A percentile compares a stretch with the other conserved stretches of the same genome.
These are phyloP conservation scores for Tapirus terrestris DNA, from an alignment of 2,113 vertebrate species.

Conservation along the genomic window DNA sequence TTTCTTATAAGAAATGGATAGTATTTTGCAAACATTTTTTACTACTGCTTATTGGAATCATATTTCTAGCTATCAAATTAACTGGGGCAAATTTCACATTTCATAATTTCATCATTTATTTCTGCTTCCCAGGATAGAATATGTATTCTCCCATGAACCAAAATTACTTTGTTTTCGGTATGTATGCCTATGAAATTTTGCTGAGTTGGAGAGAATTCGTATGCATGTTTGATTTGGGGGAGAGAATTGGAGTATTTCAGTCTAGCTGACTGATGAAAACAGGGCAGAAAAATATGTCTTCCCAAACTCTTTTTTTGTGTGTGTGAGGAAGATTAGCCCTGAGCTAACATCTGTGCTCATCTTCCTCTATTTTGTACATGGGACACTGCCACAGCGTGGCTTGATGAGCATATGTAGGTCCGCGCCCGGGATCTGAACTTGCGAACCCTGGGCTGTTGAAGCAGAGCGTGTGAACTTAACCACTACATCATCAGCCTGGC, in stretches of 20 bases:
- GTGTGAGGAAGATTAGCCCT: too few species aligned
- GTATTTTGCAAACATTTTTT: slow-evolving; percentile 9
- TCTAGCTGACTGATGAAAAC: not conserved
- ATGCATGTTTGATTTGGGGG: not conserved
- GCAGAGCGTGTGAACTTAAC: too few species aligned
- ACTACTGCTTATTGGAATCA: not conserved
- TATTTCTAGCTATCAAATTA: slow-evolving; percentile 28
- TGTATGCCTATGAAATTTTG: not conserved
- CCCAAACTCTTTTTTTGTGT: not conserved
- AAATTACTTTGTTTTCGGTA: not conserved
- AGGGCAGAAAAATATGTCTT: not conserved
- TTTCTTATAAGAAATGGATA: slow-evolving; percentile 45
- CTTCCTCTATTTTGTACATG: too few species aligned
- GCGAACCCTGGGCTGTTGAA: too few species aligned
- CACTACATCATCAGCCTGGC: too few species aligned
- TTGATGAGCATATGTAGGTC: too few species aligned
- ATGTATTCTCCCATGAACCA: not conserved
- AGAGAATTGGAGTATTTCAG: not conserved
- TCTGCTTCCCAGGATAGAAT: not conserved
- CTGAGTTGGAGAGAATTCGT: not conserved
- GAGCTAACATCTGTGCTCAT: too few species aligned
- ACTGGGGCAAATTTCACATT: slow-evolving; percentile 21
- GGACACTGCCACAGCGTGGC: too few species aligned
- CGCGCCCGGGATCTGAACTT: too few species aligned
- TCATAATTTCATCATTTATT: slow-evolving; percentile 30